Percentiles rank a stretch among this genome's conserved stretches.
Conservation (phyloP, 2,113 vertebrate species). For the Arothron firmamentum region DNA sequence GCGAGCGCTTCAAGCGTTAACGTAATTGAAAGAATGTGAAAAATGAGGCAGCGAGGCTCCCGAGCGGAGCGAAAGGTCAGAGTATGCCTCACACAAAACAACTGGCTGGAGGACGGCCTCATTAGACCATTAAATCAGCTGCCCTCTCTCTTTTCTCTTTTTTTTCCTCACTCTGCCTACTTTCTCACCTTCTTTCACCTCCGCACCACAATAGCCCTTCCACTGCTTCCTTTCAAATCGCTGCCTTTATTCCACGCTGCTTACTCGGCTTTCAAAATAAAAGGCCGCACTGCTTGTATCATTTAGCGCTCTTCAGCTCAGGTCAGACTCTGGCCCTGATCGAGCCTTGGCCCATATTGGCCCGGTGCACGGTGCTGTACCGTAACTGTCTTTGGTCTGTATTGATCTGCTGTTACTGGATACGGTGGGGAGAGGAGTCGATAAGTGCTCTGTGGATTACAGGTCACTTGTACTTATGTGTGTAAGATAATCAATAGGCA, state of each 20-base stretch:
- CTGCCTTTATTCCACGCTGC: conserved; percentile 19
- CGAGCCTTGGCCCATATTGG: conserved; percentile 48
- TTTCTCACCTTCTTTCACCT: conserved; percentile 41
- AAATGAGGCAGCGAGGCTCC: conserved; percentile 94
- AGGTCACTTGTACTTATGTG: conserved; percentile 81
- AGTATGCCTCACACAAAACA: conserved; percentile 90
- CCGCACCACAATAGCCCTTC: conserved; percentile 17
- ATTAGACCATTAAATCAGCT: conserved; percentile 91
- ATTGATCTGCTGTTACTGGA: conserved; percentile 78
- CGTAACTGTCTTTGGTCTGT: conserved; percentile 73
- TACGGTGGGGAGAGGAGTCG: conserved; percentile 76
- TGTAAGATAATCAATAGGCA: conserved; percentile 82
- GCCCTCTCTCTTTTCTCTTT: conserved; percentile 54
- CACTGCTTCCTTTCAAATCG: conserved; percentile 19
- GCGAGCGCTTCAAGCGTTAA: conserved; percentile 98
- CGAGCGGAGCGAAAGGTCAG: conserved; percentile 93
- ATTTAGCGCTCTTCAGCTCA: conserved; percentile 29
- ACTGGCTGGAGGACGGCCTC: conserved; percentile 94
- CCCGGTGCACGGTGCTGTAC: conserved; percentile 58
- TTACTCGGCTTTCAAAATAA: conserved; percentile 38
- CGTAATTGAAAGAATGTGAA: conserved; percentile 99
- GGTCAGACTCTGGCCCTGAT: conserved; percentile 38
- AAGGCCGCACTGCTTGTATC: conserved; percentile 43
- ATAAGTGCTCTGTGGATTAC: conserved; percentile 82
- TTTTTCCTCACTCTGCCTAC: conserved; percentile 29